Evolutionary conservation across 1,140 invertebrate species (phyloP).

Genomic region (Chironomus tepperi): DNA sequence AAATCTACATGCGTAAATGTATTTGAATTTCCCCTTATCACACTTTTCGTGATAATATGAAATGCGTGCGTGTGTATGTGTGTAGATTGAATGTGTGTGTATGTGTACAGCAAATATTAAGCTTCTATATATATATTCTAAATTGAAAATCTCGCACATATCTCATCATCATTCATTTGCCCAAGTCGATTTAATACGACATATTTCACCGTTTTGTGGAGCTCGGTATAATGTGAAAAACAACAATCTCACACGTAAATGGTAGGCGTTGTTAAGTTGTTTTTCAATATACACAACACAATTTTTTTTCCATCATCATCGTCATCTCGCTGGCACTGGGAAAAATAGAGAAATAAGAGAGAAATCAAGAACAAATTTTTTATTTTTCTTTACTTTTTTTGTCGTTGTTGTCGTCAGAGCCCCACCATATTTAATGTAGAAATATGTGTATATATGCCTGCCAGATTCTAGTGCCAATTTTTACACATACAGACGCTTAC

Average conservation of each 20-base stretch:
- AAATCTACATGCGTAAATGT: not conserved
- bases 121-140: not conserved
- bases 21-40: not conserved
- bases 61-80: not conserved
- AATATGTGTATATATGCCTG: not conserved
- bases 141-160: conserved; percentile 6
- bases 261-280: conserved; percentile 22
- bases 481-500: conserved; percentile 13
- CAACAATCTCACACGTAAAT: conserved; percentile 21
- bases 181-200: not conserved
- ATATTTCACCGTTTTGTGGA: not conserved
- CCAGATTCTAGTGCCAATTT: conserved; percentile 17
- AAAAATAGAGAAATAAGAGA: not conserved
- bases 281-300: not conserved
- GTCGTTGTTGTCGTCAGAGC: not conserved
- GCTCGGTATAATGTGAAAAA: not conserved
- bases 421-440: conserved; percentile 16
- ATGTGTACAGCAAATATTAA: not conserved
- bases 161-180: no score
- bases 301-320: not conserved
- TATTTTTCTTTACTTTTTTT: not conserved
- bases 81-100: no score
- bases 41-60: not conserved
- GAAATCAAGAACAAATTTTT: no score
- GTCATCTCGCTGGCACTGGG: not conserved